These are phyloP conservation scores for Euclidia mi DNA, from an alignment of 2,888 invertebrate species.

Conservation along the genomic window DNA sequence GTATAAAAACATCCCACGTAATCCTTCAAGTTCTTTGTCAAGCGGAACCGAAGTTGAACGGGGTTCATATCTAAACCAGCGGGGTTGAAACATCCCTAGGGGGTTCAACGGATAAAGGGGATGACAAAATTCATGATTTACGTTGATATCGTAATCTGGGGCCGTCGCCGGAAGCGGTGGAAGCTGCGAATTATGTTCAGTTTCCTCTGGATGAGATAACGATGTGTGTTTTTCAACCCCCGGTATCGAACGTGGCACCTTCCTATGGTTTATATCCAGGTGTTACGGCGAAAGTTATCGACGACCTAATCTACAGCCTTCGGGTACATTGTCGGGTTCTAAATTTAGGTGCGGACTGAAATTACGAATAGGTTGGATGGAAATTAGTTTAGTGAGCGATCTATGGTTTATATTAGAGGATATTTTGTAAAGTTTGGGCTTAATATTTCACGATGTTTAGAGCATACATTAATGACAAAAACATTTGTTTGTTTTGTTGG, in stretches of 20 bases:
- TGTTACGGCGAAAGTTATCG: conserved; percentile 33
- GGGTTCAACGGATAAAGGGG: conserved; percentile 37
- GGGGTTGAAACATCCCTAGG: conserved; percentile 24
- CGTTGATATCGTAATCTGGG: conserved; percentile 55
- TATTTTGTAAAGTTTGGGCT: too few species aligned
- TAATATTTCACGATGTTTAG: too few species aligned
- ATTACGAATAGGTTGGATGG: background rate
- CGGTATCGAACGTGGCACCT: conserved; percentile 39
- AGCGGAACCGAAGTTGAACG: conserved; percentile 27
- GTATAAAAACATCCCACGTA: conserved; percentile 24
- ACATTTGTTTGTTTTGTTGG: too few species aligned
- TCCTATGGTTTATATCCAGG: conserved; percentile 30
- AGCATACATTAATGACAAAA: too few species aligned
- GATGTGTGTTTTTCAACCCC: conserved; percentile 40
- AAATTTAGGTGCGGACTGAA: background rate
- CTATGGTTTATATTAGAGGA: too few species aligned
- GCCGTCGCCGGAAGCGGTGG: conserved; percentile 48
- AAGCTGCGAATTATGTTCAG: conserved; percentile 56
- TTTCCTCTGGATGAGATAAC: conserved; percentile 42
- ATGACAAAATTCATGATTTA: conserved; percentile 59
- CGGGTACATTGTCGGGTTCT: background rate
- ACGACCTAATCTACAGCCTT: background rate
- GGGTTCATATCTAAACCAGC: conserved; percentile 32
- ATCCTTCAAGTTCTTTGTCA: conserved; percentile 28
- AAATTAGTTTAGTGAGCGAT: background rate